Evolutionary conservation across 2,113 vertebrate genomes (phyloP).

Genomic region (Baryphthengus martii): DNA sequence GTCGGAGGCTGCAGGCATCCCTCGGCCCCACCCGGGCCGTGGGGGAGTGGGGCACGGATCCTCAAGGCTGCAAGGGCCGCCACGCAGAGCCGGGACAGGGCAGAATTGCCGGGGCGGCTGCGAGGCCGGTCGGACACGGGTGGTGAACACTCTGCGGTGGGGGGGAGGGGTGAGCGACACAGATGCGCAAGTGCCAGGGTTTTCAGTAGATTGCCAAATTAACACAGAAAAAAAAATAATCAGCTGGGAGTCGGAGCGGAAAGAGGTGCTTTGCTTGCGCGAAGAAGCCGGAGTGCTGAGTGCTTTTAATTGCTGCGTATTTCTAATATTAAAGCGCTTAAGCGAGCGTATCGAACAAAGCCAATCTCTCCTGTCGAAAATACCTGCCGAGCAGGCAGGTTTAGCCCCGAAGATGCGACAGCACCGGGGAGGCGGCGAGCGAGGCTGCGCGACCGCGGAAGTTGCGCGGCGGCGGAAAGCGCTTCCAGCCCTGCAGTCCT

Average conservation of each 20-base stretch:
- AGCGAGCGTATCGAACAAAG: neutral
- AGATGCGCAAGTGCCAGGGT: neutral
- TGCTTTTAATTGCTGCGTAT: neutral
- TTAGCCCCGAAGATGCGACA: neutral
- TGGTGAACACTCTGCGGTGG: neutral
- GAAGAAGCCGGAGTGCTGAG: neutral
- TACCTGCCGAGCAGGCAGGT: fast-evolving
- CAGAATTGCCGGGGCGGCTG: neutral
- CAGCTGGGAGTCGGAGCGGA: fast-evolving
- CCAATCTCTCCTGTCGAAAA: neutral
- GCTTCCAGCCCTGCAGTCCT: neutral
- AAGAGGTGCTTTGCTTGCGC: neutral
- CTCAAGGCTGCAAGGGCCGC: neutral
- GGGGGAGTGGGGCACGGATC: neutral
- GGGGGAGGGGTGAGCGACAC: fast-evolving
- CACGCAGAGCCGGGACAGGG: neutral
- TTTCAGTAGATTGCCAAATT: neutral
- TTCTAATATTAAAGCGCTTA: neutral
- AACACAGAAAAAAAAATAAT: neutral
- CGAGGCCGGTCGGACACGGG: neutral
- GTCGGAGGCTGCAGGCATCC: fast-evolving
- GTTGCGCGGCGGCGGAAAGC: neutral
- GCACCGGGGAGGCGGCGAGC: no score
- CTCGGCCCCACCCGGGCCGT: no score
- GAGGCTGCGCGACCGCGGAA: neutral